Evolutionary conservation across 53 echinoderm and acorn worm species (phyloP).

Genomic region (Actinopyga echinites): DNA sequence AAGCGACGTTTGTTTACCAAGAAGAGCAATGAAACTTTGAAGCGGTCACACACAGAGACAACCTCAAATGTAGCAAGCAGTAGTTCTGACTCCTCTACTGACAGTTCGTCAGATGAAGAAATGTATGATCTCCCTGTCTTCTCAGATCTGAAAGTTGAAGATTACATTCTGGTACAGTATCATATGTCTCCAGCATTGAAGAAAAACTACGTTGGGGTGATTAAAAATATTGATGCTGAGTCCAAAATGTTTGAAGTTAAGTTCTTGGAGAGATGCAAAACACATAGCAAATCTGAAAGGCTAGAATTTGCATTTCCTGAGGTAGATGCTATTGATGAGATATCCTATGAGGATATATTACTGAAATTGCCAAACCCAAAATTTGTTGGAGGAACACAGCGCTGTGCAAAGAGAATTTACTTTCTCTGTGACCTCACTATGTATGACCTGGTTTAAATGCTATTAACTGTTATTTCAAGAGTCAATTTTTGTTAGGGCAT

Average conservation of each 20-base stretch:
- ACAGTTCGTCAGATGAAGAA: background rate
- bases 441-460: background rate
- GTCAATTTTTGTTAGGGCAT: no score
- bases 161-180: background rate
- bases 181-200: background rate
- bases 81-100: background rate
- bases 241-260: background rate
- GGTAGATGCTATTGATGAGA: background rate
- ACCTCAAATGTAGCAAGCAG: background rate
- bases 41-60: background rate
- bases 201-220: slow-evolving; percentile 9
- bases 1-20: slow-evolving; percentile 2
- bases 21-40: background rate
- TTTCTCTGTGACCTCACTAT: slow-evolving; percentile 13
- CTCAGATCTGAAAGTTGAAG: background rate
- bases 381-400: slow-evolving; percentile 7
- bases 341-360: background rate
- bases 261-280: slow-evolving; percentile 7
- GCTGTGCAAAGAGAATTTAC: slow-evolving; percentile 7
- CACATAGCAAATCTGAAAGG: background rate
- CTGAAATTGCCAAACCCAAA: slow-evolving; percentile 12
- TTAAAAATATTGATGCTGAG: background rate
- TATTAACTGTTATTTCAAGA: no score
- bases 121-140: background rate
- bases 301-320: background rate